Evolutionary conservation across 1,140 invertebrate genomes (phyloP).

Genomic region (Rhyzopertha dominica): DNA sequence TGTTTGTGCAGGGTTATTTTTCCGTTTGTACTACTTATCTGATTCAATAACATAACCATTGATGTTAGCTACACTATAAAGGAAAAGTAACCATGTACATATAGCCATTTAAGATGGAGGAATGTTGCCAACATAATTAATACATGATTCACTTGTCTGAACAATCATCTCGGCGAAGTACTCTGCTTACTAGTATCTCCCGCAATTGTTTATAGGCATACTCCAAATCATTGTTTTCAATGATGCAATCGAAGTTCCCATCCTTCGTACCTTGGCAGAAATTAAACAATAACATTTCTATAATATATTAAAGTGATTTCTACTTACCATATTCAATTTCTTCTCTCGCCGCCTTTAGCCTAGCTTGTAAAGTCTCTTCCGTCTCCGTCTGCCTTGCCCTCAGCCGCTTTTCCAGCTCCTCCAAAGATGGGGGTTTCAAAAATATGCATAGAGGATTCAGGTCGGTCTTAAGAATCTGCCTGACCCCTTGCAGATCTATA

Average conservation of each 20-base stretch:
- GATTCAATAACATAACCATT: no score
- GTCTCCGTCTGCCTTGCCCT: conserved; percentile 80
- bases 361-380: conserved; percentile 72
- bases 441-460: conserved; percentile 85
- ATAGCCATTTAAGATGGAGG: no score
- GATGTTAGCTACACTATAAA: no score
- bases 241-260: conserved; percentile 86
- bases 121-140: no score
- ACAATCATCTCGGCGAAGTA: no score
- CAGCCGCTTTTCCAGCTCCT: conserved; percentile 74
- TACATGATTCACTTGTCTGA: no score
- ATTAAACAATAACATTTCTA: conserved; percentile 9
- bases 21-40: no score
- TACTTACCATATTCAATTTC: conserved; percentile 80
- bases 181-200: no score
- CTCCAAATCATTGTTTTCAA: conserved; percentile 86
- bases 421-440: conserved; percentile 86
- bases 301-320: conserved; percentile 4
- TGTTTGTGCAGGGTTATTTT: no score
- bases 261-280: conserved; percentile 51
- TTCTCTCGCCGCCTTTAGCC: conserved; percentile 65
- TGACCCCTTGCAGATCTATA: conserved; percentile 95
- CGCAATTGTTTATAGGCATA: conserved; percentile 78
- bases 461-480: conserved; percentile 79
- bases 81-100: no score